These are phyloP conservation scores for Lepisosteus oculatus DNA, from an alignment of 2,113 vertebrate genomes.

Conservation along the genomic window DNA sequence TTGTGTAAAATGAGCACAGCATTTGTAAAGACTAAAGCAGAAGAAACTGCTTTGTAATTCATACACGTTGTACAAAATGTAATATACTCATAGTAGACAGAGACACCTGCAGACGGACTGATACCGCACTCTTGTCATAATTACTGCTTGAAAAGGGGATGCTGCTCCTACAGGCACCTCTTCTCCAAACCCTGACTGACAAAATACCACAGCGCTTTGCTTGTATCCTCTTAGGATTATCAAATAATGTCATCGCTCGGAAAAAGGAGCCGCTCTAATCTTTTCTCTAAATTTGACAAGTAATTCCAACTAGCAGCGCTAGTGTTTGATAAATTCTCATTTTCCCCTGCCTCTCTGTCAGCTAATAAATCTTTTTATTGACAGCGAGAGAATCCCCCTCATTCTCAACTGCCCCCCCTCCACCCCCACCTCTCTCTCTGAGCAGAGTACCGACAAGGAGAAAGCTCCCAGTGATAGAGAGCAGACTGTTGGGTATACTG, in stretches of 20 bases:
- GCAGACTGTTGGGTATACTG: too few species aligned
- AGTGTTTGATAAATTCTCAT: conserved; percentile 52
- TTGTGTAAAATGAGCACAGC: too few species aligned
- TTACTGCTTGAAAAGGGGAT: too few species aligned
- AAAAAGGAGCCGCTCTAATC: conserved; percentile 32
- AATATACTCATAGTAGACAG: too few species aligned
- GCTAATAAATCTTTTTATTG: conserved; percentile 73
- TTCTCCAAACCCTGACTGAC: conserved; percentile 35
- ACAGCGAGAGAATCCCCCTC: conserved; percentile 49
- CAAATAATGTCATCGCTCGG: conserved; percentile 20
- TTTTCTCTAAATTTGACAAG: conserved; percentile 52
- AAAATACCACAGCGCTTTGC: neutral
- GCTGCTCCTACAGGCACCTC: neutral
- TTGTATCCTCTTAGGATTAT: conserved; percentile 29
- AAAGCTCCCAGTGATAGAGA: too few species aligned
- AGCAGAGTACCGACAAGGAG: too few species aligned
- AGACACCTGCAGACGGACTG: too few species aligned
- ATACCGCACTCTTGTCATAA: too few species aligned
- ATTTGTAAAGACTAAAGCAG: too few species aligned
- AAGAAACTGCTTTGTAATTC: too few species aligned
- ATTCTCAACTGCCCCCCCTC: conserved; percentile 31
- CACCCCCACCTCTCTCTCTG: neutral
- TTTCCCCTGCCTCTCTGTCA: conserved; percentile 56
- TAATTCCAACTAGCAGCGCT: conserved; percentile 47
- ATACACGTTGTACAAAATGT: too few species aligned